These are phyloP conservation scores for Clarias gariepinus DNA, from an alignment of 2,113 vertebrate genomes.

Conservation along the genomic window DNA sequence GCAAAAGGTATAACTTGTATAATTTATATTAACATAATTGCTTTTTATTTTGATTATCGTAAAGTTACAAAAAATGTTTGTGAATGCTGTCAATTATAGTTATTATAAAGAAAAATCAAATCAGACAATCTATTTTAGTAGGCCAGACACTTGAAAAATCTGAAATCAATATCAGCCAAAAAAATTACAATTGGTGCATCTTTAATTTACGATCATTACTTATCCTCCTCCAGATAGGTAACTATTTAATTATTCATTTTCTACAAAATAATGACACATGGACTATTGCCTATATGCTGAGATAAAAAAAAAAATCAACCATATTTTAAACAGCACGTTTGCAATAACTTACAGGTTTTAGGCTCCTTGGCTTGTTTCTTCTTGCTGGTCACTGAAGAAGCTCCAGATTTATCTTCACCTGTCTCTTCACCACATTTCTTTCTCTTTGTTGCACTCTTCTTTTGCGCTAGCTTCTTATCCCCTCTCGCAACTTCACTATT, in stretches of 20 bases:
- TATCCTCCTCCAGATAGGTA: not conserved
- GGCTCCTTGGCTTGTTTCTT: conserved; percentile 47
- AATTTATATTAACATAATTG: no score
- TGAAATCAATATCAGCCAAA: no score
- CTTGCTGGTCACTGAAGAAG: not conserved
- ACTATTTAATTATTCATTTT: not conserved
- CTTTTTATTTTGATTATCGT: no score
- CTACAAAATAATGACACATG: not conserved
- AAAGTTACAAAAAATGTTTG: no score
- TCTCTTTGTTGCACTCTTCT: not conserved
- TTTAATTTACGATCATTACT: no score
- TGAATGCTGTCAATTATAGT: no score
- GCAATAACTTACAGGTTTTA: conserved; percentile 14
- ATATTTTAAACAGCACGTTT: not conserved
- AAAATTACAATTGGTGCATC: no score
- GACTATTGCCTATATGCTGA: not conserved
- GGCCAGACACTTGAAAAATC: no score
- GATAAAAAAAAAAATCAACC: not conserved
- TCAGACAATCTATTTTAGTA: no score
- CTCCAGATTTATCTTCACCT: not conserved
- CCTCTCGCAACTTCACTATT: not conserved
- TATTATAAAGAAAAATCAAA: no score
- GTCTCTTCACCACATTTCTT: not conserved
- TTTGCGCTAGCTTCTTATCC: not conserved
- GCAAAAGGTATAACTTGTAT: no score